Base-by-base conservation (phyloP, 2,888 invertebrate species). In the Aporophyla nigra region DNA sequence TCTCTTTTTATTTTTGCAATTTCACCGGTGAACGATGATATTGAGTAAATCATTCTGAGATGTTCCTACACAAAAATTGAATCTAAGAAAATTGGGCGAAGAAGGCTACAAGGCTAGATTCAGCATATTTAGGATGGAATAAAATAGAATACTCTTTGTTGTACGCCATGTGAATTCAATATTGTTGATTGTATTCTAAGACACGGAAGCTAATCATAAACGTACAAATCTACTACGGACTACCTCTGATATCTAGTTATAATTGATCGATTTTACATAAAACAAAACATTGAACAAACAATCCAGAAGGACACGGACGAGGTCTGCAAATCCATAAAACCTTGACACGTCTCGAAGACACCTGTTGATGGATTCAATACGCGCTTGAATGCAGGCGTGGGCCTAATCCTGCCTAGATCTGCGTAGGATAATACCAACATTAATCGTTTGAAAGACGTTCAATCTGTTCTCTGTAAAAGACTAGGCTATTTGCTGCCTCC, bases 361-460 rank as follows among this genome's bases (percentile, higher is more conserved):
- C 54, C 59, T 62, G 78, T 78, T 80, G 86, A 83, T 80, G 40
- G 76, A 83, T 83, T 76, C 66, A 63, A 77, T 53, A 12, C 58
- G 16, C 65, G 63, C 7, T 19, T 62, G 73, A 73, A 77, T 80
- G 78, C 76, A 69, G 58, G 79, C 82, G 92, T 92, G 89, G 92
- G 91, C 75, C 71, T 86, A 82, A 87, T 88, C 87, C 89, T 84
- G 87, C 73, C 89, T 89, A 90, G 87, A 90, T 88, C 87, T 87
- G 89, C 87, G 89, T 91, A 91, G 91, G 91, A 87, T 91, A 86
- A 86, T 80, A 82, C 81, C 75, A 80, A 71, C 78, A 84, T 86
- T 81, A 76, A 87, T 82, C 76, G 69, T 71, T 71, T 66, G 40
- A 71, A 84, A 82, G 71, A 81, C 79, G 63, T 73, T 65, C 2